Percentiles rank a stretch among this genome's conserved stretches.
Evolutionary conservation across 2,113 vertebrate genomes (phyloP).

Genomic region (Bothrops jararaca): DNA sequence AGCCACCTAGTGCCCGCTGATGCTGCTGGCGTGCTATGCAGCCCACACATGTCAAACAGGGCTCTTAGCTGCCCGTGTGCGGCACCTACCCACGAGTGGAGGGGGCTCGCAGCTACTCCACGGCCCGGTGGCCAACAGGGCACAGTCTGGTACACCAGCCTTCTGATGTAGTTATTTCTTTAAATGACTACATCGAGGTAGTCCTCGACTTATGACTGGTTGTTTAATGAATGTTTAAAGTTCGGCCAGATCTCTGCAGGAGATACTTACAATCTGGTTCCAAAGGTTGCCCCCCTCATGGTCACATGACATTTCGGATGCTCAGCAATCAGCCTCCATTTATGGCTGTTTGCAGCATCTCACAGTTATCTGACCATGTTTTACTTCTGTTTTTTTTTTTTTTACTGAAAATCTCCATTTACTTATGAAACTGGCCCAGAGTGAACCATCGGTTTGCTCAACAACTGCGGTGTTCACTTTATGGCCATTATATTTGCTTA

Average conservation of each 20-base stretch:
- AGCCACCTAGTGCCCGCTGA: too few species aligned
- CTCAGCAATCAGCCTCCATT: neutral
- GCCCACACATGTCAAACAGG: too few species aligned
- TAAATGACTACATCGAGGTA: too few species aligned
- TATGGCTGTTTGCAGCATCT: neutral
- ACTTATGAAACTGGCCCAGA: neutral
- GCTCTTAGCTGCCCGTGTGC: too few species aligned
- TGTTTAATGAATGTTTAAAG: neutral
- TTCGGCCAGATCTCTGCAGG: neutral
- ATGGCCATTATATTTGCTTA: neutral
- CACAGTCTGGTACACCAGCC: too few species aligned
- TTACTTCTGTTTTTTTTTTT: neutral
- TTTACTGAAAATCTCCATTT: neutral
- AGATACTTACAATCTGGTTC: neutral
- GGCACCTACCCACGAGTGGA: too few species aligned
- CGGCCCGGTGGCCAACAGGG: too few species aligned
- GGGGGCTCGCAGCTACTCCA: too few species aligned
- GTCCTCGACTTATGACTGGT: too few species aligned
- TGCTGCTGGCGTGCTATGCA: too few species aligned
- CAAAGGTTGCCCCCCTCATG: neutral
- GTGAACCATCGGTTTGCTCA: neutral
- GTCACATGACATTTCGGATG: neutral
- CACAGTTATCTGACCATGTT: neutral
- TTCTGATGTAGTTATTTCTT: neutral
- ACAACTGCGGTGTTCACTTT: neutral